Evolutionary conservation across 2,113 vertebrate genomes (phyloP), one percentile per base, ranked within the genome.

Genomic region (Ursus arctos): DNA sequence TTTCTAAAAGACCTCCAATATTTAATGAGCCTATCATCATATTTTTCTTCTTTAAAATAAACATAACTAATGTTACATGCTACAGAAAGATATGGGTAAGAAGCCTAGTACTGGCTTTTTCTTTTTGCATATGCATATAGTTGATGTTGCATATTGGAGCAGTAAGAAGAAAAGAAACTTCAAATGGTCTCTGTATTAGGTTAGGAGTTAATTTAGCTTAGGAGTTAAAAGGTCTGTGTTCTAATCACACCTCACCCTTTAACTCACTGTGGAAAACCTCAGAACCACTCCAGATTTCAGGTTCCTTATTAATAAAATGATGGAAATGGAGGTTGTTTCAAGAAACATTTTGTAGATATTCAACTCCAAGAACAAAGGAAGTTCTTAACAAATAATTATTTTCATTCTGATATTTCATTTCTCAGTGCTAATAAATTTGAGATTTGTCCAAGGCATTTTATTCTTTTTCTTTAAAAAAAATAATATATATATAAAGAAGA

Each of bases 11-110:
- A 84, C 63, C 3, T 21, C 47, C 57, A 83, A 40, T 43, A 86
- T 77, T 95, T 96, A 95, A 88, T 49, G 96, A 94, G 43, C 33
- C 49, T 55, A 49, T 33, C 22, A 88, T 2, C 95, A 28, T 9
- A 77, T 36, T 88, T 95, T 95, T 84, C 28, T 89, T 69, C 16
- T 53, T 91, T 92, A 87, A 91, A 88, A 91, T 94, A 96, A 96
- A 76, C 31, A 77, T 40, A 80, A 51, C 24, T 49, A 9, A 65
- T 36, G 4, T 26, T 72, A 67, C 33, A 6, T 77, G 33, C 31
- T 82, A 81, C 14, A 79, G 59, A 55, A 63, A 88, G 89, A 72
- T 33, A 26, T 0, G 91, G 36, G 5, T 31, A 85, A 67, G 59
- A 89, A 22, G 11, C 4, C 55, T 53, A 67, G 4, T 49, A 74